Conservation (phyloP, 92 coral and sea anemone species). For the Montipora capitata region DNA sequence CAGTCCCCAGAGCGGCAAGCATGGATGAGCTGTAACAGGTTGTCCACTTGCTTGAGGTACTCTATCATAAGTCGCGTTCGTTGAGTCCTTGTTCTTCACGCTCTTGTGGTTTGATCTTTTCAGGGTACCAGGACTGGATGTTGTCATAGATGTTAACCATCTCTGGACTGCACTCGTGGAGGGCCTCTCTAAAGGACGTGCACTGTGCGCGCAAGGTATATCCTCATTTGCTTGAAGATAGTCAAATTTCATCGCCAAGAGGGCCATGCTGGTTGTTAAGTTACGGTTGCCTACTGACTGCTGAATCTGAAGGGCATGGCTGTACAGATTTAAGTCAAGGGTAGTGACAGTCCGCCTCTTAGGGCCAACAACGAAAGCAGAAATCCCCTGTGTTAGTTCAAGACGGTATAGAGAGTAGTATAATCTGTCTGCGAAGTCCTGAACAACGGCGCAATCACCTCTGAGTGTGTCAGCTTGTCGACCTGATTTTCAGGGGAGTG, state of each 20-base stretch:
- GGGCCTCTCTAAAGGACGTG: constrained; percentile 6
- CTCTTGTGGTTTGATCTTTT: neutral
- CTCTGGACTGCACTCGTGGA: constrained; percentile 8
- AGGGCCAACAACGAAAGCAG: constrained; percentile 12
- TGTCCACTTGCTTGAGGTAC: constrained; percentile 39
- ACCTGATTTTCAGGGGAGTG: constrained; percentile 10
- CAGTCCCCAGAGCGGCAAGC: constrained; percentile 10
- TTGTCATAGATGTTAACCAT: too few relatives aligned
- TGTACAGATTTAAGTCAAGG: constrained; percentile 39
- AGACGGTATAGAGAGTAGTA: constrained; percentile 35
- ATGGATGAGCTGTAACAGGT: constrained; percentile 16
- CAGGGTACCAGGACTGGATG: too few relatives aligned
- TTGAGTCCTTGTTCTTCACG: neutral
- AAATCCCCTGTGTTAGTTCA: constrained; percentile 44
- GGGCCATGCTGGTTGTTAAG: constrained; percentile 29
- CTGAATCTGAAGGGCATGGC: constrained; percentile 51
- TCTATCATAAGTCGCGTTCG: constrained; percentile 11
- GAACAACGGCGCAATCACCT: constrained; percentile 53
- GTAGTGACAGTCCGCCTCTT: constrained; percentile 1
- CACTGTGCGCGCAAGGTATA: too few relatives aligned
- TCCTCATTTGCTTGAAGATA: neutral
- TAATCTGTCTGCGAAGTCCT: constrained; percentile 53
- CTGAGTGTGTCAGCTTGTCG: constrained; percentile 3
- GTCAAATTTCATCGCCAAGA: constrained; percentile 50
- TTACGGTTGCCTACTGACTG: constrained; percentile 42